A percentile compares a stretch with the other conserved stretches of the same genome.
Conservation (phyloP, 1,140 invertebrate species). For the Pectinophora gossypiella region DNA sequence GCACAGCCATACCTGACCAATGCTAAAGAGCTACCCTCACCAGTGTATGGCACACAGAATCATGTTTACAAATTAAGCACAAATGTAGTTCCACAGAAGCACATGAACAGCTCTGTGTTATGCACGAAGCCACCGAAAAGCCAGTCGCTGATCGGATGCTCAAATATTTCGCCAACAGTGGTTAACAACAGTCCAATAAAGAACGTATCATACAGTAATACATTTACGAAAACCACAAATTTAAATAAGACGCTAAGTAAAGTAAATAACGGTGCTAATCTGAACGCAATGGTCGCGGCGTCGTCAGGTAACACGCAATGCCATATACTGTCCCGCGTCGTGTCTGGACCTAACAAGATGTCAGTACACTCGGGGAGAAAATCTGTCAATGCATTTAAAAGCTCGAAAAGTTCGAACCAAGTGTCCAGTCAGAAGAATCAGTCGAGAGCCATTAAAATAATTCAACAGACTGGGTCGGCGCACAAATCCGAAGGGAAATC, state of each 20-base stretch:
- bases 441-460: conserved; percentile 65
- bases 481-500: conserved; percentile 56
- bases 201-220: conserved; percentile 60
- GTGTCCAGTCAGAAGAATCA: conserved; percentile 53
- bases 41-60: conserved; percentile 60
- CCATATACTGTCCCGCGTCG: conserved; percentile 64
- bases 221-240: conserved; percentile 62
- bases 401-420: conserved; percentile 52
- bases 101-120: conserved; percentile 57
- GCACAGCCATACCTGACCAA: conserved; percentile 56
- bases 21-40: conserved; percentile 46
- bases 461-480: conserved; percentile 54
- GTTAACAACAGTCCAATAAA: conserved; percentile 59
- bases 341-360: conserved; percentile 64
- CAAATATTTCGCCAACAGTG: conserved; percentile 47
- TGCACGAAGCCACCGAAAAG: conserved; percentile 56
- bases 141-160: conserved; percentile 58
- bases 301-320: conserved; percentile 62
- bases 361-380: conserved; percentile 65
- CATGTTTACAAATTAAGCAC: conserved; percentile 63
- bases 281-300: conserved; percentile 62
- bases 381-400: conserved; percentile 55
- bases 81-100: conserved; percentile 53
- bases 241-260: conserved; percentile 53
- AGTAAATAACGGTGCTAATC: conserved; percentile 70